Base-by-base conservation (phyloP, 2,888 invertebrate genomes). In the Microplitis deprimator region DNA sequence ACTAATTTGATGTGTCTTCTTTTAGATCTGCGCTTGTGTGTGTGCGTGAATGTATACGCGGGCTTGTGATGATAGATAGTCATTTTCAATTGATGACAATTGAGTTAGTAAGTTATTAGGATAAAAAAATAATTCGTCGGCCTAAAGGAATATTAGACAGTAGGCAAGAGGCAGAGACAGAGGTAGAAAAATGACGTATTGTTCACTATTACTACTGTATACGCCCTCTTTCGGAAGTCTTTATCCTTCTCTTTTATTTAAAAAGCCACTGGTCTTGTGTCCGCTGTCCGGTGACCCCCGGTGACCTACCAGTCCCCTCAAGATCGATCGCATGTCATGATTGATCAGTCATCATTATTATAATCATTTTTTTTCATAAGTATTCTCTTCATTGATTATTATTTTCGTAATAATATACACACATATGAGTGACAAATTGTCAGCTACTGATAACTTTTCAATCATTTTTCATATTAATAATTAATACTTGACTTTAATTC, bases 291-390 rank as follows among this genome's bases (percentile, higher is more conserved):
- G 39, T 50, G 76, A 79, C 50, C 73, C 78, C 65, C 69, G 41
- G 20, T 70, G 77, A 67, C 75, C 73, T 73, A 29, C 64, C 38
- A 41, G 38, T 75, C 71, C 62, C 59, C 17, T 38, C 50, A 40
- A 73, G 79, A 83, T 81, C 80, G 79, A 82, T 82, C 80, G 68
- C 78, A 41, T 76, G 68, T 78, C 69, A 80, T 60, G 82, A 85
- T 83, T 86, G 84, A 88, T 88, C 87, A 79, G 84, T 88, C 87
- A 87, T 81, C 81, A 81, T 84, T 83, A 83, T 50, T 50, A 13
- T 50, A 82, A 77, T 68, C 75, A 79, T 40, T 74, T 64, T 77
- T 10, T 13, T 29, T 39, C 65, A 17, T 13, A 50, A 50, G 50
- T 50, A 50, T 8, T 50, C 50, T 40, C 20, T 6, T 16, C 7